Percentiles rank a stretch among this genome's conserved stretches.
phyloP scores from a whole-genome alignment of 2,113 vertebrate species.

The Gasterosteus nipponicus region DNA sequence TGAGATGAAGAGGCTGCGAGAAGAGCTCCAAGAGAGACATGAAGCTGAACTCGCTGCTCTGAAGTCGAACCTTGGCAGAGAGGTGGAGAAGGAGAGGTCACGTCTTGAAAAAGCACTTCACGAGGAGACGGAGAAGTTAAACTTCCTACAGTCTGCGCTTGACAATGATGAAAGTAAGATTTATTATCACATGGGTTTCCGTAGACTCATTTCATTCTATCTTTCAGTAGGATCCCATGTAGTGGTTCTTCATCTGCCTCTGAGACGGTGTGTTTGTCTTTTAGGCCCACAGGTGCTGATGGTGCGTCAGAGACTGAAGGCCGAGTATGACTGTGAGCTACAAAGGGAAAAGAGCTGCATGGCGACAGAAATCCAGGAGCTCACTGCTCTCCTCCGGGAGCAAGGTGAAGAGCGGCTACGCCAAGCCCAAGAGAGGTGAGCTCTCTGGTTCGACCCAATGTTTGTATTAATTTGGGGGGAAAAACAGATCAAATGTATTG shows the following conservation, averaged over 20 bases:
- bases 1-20: slow-evolving; percentile 70
- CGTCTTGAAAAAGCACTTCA: slow-evolving; percentile 72
- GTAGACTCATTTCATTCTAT: neutral
- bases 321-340: slow-evolving; percentile 71
- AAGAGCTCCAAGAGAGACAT: slow-evolving; percentile 70
- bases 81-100: slow-evolving; percentile 65
- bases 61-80: slow-evolving; percentile 58
- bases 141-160: slow-evolving; percentile 80
- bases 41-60: slow-evolving; percentile 62
- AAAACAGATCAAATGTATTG: neutral
- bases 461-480: neutral
- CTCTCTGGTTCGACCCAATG: neutral
- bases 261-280: slow-evolving; percentile 18
- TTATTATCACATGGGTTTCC: neutral
- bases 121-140: slow-evolving; percentile 79
- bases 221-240: neutral
- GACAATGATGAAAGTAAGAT: slow-evolving; percentile 70
- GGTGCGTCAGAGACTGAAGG: slow-evolving; percentile 65
- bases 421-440: slow-evolving; percentile 83
- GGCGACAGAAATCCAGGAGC: slow-evolving; percentile 77
- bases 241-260: neutral
- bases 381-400: slow-evolving; percentile 65
- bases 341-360: slow-evolving; percentile 66
- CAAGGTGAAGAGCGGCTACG: slow-evolving; percentile 78
- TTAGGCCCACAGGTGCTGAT: slow-evolving; percentile 58